phyloP scores from a whole-genome alignment of 2,888 invertebrate species.

The Spilosoma lubricipeda region DNA sequence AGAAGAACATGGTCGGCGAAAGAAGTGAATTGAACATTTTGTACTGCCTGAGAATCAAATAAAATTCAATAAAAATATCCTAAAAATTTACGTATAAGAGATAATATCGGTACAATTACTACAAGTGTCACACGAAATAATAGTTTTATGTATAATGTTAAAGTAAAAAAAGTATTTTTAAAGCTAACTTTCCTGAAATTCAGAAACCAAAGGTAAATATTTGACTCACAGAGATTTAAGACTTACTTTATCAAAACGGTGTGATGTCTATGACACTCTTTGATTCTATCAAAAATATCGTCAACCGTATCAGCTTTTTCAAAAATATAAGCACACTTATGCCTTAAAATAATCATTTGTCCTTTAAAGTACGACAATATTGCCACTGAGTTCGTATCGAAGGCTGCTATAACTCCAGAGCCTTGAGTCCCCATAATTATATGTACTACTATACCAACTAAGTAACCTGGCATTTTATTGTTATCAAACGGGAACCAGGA shows the following conservation, averaged over 20 bases:
- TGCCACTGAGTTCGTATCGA: constrained; percentile 65
- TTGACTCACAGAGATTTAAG: neutral
- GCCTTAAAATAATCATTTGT: constrained; percentile 63
- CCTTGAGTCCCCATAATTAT: constrained; percentile 61
- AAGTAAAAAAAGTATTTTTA: neutral
- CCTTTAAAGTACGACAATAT: constrained; percentile 73
- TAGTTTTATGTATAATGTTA: neutral
- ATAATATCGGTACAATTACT: too few species aligned
- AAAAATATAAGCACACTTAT: constrained; percentile 62
- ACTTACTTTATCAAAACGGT: constrained; percentile 65
- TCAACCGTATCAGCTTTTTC: constrained; percentile 35
- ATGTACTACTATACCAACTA: constrained; percentile 59
- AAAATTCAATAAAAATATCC: neutral
- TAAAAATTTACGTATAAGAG: too few species aligned
- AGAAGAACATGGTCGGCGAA: constrained; percentile 72
- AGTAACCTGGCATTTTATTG: constrained; percentile 65
- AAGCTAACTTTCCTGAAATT: neutral
- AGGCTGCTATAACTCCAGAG: constrained; percentile 61
- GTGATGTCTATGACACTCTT: constrained; percentile 71
- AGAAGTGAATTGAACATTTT: constrained; percentile 58
- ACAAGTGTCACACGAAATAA: neutral
- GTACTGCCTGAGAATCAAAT: constrained; percentile 54
- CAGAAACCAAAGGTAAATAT: neutral
- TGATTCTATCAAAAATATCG: constrained; percentile 57
- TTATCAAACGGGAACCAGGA: constrained; percentile 77